These are phyloP conservation scores for Caenorhabditis zanzibari DNA, from an alignment of 2,888 invertebrate species.

Conservation along the genomic window DNA sequence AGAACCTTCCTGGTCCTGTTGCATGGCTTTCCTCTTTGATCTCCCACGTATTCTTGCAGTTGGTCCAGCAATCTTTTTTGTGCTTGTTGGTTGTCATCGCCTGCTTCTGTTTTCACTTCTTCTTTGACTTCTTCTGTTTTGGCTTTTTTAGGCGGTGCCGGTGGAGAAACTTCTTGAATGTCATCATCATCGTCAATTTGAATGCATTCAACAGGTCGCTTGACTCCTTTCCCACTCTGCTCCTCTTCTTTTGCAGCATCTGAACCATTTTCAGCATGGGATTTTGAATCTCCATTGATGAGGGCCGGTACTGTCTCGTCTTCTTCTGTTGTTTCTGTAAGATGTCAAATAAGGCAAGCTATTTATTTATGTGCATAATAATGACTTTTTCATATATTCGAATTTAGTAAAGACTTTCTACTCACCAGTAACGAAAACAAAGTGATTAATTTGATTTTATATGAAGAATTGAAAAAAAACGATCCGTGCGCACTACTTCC, in stretches of 20 bases:
- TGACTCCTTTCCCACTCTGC: conserved; percentile 38
- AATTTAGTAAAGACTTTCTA: too few relatives aligned
- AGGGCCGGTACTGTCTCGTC: not conserved
- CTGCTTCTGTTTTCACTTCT: conserved; percentile 11
- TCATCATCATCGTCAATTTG: conserved; percentile 71
- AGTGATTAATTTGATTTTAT: too few relatives aligned
- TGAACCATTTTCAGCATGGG: not conserved
- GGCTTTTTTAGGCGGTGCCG: conserved; percentile 26
- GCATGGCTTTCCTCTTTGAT: conserved; percentile 38
- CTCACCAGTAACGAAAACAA: too few relatives aligned
- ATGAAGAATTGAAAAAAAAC: too few relatives aligned
- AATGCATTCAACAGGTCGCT: conserved; percentile 71
- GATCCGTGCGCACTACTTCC: too few relatives aligned
- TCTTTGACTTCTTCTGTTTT: conserved; percentile 32
- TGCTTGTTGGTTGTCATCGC: conserved; percentile 64
- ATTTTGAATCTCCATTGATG: not conserved
- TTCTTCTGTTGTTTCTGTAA: not conserved
- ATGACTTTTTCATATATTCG: too few relatives aligned
- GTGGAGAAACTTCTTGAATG: conserved; percentile 40
- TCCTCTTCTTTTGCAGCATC: conserved; percentile 8
- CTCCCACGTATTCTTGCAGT: conserved; percentile 75
- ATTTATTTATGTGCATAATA: too few relatives aligned
- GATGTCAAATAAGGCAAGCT: too few relatives aligned
- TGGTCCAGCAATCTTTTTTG: conserved; percentile 76
- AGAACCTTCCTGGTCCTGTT: conserved; percentile 76